Conservation (phyloP, 2,888 invertebrate genomes). For the Archaeoteleia sp. region DNA sequence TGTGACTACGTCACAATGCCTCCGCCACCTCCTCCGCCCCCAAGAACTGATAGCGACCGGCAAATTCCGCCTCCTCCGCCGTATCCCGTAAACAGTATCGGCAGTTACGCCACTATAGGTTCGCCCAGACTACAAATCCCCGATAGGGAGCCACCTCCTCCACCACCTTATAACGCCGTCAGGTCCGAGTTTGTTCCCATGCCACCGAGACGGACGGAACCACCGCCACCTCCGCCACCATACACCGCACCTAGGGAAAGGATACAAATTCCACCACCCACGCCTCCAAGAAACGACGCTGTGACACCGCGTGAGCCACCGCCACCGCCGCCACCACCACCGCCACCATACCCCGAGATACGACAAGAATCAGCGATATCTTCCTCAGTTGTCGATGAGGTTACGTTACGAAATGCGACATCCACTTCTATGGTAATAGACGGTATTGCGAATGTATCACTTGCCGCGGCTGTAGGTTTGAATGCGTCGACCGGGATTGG, state of each 20-base stretch:
- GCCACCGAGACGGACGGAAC: slow-evolving; percentile 79
- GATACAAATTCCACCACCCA: slow-evolving; percentile 73
- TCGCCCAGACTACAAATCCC: slow-evolving; percentile 57
- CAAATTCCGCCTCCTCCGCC: slow-evolving; percentile 78
- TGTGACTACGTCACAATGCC: slow-evolving; percentile 91
- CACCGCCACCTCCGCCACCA: slow-evolving; percentile 79
- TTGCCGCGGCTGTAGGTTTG: too few species aligned
- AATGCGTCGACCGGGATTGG: too few species aligned
- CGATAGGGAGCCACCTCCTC: slow-evolving; percentile 71
- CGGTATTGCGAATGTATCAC: too few species aligned
- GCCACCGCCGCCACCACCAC: slow-evolving; percentile 79
- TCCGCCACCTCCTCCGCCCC: slow-evolving; percentile 79
- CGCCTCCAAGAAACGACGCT: slow-evolving; percentile 73
- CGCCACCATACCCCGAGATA: slow-evolving; percentile 78
- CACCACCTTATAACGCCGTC: slow-evolving; percentile 82
- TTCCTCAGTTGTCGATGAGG: neutral
- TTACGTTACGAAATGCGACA: neutral
- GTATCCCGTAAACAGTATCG: slow-evolving; percentile 67
- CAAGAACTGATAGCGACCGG: slow-evolving; percentile 79
- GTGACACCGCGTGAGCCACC: slow-evolving; percentile 78
- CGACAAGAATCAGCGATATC: slow-evolving; percentile 39
- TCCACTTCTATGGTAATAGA: slow-evolving; percentile 50
- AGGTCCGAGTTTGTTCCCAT: slow-evolving; percentile 80
- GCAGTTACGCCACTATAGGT: slow-evolving; percentile 64
- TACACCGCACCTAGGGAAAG: slow-evolving; percentile 75